Evolutionary conservation across 2,113 vertebrate species (phyloP), one percentile per base, ranked within the genome.

Genomic region (Indicator indicator): DNA sequence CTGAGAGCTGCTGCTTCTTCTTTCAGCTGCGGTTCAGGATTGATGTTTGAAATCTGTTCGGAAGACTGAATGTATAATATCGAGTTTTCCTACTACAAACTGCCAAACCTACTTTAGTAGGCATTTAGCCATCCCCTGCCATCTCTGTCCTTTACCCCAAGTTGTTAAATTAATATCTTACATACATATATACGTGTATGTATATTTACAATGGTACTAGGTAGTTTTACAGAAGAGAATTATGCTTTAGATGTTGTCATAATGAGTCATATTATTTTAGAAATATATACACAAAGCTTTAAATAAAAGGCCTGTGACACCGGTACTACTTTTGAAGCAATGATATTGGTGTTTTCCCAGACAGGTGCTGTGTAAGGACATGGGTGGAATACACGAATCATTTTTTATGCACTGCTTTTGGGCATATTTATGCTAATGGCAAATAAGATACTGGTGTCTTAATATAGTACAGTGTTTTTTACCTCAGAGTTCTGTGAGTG

Each of bases 361-460:
- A 65, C 40, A 82, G 69, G 70, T 90, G 54, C 59, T 50, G 74
- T 50, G 89, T 92, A 71, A 94, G 84, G 92, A 86, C 91, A 88
- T 63, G 0, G 2, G 83, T 52, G 93, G 73, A 94, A 85, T 68
- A 87, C 68, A 54, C 72, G 70, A 86, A 46, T 88, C 85, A 83
- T 23, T 65, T 92, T 96, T 95, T 86, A 91, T 86, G 78, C 46
- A 44, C 83, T 93, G 68, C 60, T 97, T 97, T 97, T 93, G 95
- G 91, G 50, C 73, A 88, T 90, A 50, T 95, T 96, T 95, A 86
- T 95, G 74, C 91, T 95, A 96, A 95, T 89, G 89, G 74, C 50
- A 95, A 97, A 94, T 92, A 96, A 96, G 94, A 88, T 85, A 96
- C 95, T 95, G 68, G 52, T 80, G 19, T 86, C 83, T 88, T 93